Conservation (phyloP, 2,797 vertebrate species). For the Arctocebus calabarensis region DNA sequence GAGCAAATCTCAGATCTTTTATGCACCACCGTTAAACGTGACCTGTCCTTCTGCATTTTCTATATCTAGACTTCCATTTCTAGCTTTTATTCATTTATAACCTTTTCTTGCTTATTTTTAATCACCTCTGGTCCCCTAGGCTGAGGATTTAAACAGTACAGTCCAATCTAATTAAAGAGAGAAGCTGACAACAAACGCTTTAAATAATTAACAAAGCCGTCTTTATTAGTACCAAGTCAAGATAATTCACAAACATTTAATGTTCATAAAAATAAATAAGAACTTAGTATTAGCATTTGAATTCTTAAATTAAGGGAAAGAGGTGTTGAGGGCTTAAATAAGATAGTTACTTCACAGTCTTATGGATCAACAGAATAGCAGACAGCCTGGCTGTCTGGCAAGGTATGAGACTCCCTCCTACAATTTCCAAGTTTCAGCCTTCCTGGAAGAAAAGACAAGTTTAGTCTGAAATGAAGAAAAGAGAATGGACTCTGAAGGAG, state of each 20-base stretch:
- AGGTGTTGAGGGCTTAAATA: not conserved
- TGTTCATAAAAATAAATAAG: constrained; percentile 32
- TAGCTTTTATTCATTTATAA: constrained; percentile 18
- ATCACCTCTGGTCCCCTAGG: not conserved
- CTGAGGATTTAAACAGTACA: not conserved
- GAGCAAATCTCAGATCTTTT: not conserved
- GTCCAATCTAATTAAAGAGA: constrained; percentile 26
- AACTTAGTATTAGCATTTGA: not conserved
- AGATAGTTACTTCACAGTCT: not conserved
- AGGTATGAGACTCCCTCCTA: not conserved
- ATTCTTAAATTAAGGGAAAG: not conserved
- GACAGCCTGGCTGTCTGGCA: not conserved
- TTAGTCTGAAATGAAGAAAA: not conserved
- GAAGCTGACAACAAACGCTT: not conserved
- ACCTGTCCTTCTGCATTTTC: not conserved
- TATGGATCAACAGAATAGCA: not conserved
- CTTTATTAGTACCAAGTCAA: not conserved
- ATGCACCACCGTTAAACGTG: not conserved
- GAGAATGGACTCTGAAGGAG: not conserved
- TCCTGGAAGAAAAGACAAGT: not conserved
- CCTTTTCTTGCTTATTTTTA: not conserved
- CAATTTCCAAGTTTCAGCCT: not conserved
- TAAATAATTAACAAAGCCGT: not conserved
- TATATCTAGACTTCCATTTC: constrained; percentile 10
- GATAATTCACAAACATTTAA: not conserved